Percentiles rank a stretch among this genome's conserved stretches.
These are phyloP conservation scores for Scytalopus superciliaris DNA, from an alignment of 2,113 vertebrate genomes.

Conservation along the genomic window DNA sequence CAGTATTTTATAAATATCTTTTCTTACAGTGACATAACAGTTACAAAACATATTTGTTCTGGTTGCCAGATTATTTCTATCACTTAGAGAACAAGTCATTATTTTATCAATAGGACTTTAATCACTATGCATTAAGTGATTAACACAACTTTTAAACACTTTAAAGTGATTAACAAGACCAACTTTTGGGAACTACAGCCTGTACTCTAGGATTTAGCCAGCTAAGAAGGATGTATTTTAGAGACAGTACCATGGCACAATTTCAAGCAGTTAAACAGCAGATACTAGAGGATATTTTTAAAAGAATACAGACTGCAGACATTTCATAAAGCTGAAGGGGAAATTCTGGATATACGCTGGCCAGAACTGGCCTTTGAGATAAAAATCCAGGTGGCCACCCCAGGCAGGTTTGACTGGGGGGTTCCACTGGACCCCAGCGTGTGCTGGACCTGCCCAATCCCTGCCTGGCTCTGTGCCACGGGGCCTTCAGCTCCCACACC, in stretches of 20 bases:
- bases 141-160: background rate
- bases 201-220: background rate
- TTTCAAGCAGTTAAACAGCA: background rate
- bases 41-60: background rate
- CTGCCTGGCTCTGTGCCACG: background rate
- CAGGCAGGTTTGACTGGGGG: background rate
- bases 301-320: background rate
- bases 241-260: background rate
- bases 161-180: background rate
- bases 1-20: conserved; percentile 4
- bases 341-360: background rate
- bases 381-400: background rate
- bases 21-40: conserved; percentile 20
- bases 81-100: conserved; percentile 1
- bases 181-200: background rate
- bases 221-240: background rate
- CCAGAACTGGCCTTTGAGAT: background rate
- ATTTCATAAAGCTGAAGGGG: background rate
- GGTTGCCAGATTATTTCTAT: background rate
- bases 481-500: background rate
- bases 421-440: background rate
- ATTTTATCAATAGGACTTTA: background rate
- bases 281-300: background rate
- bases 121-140: background rate
- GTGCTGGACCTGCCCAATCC: background rate